Conservation (phyloP, 2,797 vertebrate genomes). For the Ficedula albicollis region DNA sequence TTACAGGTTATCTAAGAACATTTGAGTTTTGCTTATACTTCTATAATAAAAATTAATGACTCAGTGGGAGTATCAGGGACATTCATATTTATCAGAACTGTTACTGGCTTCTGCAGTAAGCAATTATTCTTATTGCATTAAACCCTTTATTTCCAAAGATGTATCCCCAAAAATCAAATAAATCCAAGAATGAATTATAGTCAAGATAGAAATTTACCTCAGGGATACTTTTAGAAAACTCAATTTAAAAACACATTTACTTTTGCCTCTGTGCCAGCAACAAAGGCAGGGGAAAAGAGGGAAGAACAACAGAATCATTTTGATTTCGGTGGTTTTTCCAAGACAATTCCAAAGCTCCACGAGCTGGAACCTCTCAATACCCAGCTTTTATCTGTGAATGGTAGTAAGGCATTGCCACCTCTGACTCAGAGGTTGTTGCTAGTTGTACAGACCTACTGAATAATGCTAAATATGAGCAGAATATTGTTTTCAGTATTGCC, state of each 20-base stretch:
- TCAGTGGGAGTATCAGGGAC: not conserved
- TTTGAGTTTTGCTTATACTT: conserved; percentile 15
- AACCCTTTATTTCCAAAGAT: conserved; percentile 54
- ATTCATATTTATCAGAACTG: conserved; percentile 49
- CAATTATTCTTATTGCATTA: conserved; percentile 53
- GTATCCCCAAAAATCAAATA: conserved; percentile 9
- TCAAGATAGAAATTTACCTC: conserved; percentile 47
- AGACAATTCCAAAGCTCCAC: conserved; percentile 57
- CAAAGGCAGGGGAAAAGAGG: not conserved
- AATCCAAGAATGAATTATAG: conserved; percentile 53
- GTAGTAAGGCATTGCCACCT: not conserved
- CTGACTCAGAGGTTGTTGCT: conserved; percentile 41
- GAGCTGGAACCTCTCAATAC: not conserved
- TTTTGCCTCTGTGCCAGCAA: conserved; percentile 7
- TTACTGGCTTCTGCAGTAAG: conserved; percentile 37
- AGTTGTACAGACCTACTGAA: conserved; percentile 42
- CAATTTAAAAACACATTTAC: conserved; percentile 55
- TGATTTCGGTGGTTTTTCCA: conserved; percentile 13
- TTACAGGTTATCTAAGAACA: conserved; percentile 43
- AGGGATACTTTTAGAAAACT: conserved; percentile 42
- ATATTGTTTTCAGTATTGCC: not conserved
- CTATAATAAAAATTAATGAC: conserved; percentile 65
- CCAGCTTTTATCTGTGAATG: not conserved
- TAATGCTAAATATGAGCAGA: conserved; percentile 28
- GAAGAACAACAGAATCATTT: not conserved